Evolutionary conservation across 2,113 vertebrate genomes (phyloP).

Genomic region (Eulacestoma nigropectus): DNA sequence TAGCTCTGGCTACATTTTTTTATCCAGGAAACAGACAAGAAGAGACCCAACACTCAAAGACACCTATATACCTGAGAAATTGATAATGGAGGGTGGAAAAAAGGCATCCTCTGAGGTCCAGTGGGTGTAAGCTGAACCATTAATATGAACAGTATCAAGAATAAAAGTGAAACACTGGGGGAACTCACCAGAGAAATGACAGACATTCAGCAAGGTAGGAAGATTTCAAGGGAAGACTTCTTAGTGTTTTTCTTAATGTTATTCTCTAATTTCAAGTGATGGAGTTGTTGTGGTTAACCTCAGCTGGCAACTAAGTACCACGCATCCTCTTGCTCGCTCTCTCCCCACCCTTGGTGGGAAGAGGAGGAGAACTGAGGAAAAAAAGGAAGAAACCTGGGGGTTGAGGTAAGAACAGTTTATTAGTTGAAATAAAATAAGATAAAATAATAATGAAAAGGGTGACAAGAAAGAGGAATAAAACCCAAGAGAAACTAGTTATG

Average conservation of each 20-base stretch:
- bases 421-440: neutral
- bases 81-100: neutral
- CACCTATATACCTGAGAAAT: neutral
- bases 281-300: neutral
- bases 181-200: neutral
- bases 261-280: neutral
- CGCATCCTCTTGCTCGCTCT: accelerated
- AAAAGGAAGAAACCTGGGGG: neutral
- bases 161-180: neutral
- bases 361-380: neutral
- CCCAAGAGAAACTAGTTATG: neutral
- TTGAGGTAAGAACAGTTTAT: neutral
- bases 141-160: neutral
- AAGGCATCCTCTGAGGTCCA: neutral
- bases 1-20: neutral
- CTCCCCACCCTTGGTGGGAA: neutral
- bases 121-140: neutral
- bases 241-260: neutral
- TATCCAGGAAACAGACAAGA: neutral
- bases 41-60: neutral
- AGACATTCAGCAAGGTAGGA: accelerated
- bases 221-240: neutral
- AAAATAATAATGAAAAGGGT: neutral
- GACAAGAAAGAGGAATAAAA: neutral
- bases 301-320: neutral